Percentiles rank a stretch among this genome's conserved stretches.
phyloP scores from a whole-genome alignment of 1,140 invertebrate species.

The silkworm (Bombyx mori) region DNA sequence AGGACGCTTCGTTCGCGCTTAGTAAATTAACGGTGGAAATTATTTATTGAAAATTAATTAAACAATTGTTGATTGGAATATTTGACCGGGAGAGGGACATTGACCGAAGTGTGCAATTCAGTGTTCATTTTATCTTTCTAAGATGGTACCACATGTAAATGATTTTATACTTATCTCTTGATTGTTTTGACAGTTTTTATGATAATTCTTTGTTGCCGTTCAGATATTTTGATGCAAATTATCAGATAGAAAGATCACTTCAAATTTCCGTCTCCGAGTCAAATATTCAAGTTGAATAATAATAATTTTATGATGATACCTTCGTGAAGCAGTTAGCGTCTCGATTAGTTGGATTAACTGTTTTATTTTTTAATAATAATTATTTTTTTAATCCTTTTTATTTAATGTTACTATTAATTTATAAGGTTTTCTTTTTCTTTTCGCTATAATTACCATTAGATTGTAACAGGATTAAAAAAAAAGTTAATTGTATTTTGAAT shows the following conservation, averaged over 20 bases:
- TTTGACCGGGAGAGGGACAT: no score
- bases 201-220: no score
- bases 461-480: no score
- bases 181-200: no score
- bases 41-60: constrained; percentile 36
- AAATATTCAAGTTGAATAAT: constrained; percentile 25
- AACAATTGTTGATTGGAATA: no score
- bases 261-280: no score
- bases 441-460: constrained; percentile 58
- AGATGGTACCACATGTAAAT: no score
- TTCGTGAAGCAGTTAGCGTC: constrained; percentile 18
- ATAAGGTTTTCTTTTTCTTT: constrained; percentile 45
- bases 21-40: constrained; percentile 25
- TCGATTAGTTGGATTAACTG: constrained; percentile 21
- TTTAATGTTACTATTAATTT: constrained; percentile 67
- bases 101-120: no score
- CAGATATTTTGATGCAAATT: no score
- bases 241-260: no score
- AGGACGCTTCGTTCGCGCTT: constrained; percentile 53
- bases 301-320: constrained; percentile 32
- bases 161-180: no score
- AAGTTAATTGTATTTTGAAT: constrained; percentile 44
- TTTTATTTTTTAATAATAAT: background rate
- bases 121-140: no score
- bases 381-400: constrained; percentile 45